Percentiles rank a stretch among this genome's conserved stretches.
phyloP scores from a whole-genome alignment of 2,113 vertebrate species.

The Melanostigma gelatinosum region DNA sequence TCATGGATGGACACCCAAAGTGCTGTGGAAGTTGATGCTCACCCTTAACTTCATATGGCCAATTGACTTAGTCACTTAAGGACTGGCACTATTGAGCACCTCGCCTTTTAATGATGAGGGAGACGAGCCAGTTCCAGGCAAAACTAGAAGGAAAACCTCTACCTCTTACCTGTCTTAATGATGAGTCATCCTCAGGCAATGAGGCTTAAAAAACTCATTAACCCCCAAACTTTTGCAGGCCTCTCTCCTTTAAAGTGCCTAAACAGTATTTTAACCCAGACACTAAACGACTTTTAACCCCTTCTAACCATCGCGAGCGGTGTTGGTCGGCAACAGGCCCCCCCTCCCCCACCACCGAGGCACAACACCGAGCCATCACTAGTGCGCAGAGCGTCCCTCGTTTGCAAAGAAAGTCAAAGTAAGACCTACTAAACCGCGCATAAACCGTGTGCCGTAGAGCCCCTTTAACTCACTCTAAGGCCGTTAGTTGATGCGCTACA shows the following conservation, averaged over 20 bases:
- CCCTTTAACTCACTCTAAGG: conserved; percentile 36
- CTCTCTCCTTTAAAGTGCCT: conserved; percentile 37
- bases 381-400: conserved; percentile 74
- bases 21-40: conserved; percentile 27
- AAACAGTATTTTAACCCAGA: conserved; percentile 40
- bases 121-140: conserved; percentile 11
- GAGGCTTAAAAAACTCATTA: conserved; percentile 24
- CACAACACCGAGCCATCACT: conserved; percentile 80
- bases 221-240: conserved; percentile 33
- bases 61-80: conserved; percentile 43
- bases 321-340: conserved; percentile 77
- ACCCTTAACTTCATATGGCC: conserved; percentile 37
- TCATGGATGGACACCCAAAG: conserved; percentile 36
- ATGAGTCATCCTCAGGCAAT: conserved; percentile 5
- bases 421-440: conserved; percentile 72
- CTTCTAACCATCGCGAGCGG: conserved; percentile 62
- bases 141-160: conserved; percentile 2
- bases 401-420: conserved; percentile 88
- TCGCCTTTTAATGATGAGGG: conserved; percentile 32
- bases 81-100: conserved; percentile 19
- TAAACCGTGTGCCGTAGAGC: conserved; percentile 53
- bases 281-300: conserved; percentile 45
- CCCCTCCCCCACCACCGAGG: conserved; percentile 81
- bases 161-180: not conserved
- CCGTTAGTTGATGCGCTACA: conserved; percentile 23